Evolutionary conservation across 2,797 vertebrate species (phyloP), one percentile per base, ranked within the genome.

Genomic region (Notolabrus celidotus): DNA sequence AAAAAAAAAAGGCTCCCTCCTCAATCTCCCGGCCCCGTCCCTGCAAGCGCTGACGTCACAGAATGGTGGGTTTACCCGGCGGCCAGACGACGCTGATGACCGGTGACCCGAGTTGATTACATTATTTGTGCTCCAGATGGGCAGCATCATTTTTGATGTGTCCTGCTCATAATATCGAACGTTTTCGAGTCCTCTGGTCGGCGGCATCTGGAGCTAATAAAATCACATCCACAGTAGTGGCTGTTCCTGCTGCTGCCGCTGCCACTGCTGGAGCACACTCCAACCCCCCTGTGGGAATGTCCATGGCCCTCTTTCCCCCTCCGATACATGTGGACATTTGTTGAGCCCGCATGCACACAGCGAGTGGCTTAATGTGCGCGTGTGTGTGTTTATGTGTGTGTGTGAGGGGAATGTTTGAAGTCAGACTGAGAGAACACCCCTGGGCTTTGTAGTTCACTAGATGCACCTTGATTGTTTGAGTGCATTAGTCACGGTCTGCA

Each of bases 71-170:
- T 81, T 85, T 85, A 80, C 83, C 89, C 84, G 27, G 25, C 67
- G 64, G 84, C 82, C 85, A 55, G 74, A 22, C 45, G 59, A 23
- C 0, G 63, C 29, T 71, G 88, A 65, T 71, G 88, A 66, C 85
- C 85, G 74, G 27, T 90, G 90, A 91, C 87, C 92, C 83, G 70
- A 77, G 86, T 25, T 90, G 89, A 92, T 92, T 84, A 39, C 82
- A 86, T 92, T 92, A 92, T 80, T 82, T 71, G 67, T 81, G 89
- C 89, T 90, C 90, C 89, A 92, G 90, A 92, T 91, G 92, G 84
- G 80, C 85, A 17, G 60, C 85, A 64, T 88, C 89, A 66, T 76
- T 82, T 47, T 52, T 76, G 79, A 87, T 76, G 84, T 67, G 74
- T 78, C 72, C 83, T 41, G 78, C 78, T 85, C 68, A 10, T 83